Conservation (phyloP, 2,113 vertebrate species). For the Balaenoptera acutorostrata region DNA sequence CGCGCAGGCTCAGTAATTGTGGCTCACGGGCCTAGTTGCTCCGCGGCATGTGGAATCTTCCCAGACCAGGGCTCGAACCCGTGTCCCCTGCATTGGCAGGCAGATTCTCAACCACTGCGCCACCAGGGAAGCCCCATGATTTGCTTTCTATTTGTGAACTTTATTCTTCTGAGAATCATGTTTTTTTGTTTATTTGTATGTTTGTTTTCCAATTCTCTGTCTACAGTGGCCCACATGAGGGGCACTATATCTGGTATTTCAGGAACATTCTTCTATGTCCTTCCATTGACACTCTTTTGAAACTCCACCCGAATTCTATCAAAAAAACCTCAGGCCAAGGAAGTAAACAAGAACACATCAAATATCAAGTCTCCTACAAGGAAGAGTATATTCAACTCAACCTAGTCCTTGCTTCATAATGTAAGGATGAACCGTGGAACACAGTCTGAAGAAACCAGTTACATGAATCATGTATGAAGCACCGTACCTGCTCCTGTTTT, state of each 20-base stretch:
- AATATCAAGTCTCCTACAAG: not conserved
- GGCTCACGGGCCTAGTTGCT: too few relatives aligned
- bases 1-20: too few relatives aligned
- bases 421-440: not conserved
- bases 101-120: too few relatives aligned
- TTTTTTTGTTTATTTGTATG: not conserved
- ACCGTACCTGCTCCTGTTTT: not conserved
- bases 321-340: not conserved
- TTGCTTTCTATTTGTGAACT: not conserved
- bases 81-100: too few relatives aligned
- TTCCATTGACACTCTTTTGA: not conserved
- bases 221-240: not conserved
- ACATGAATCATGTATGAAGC: not conserved
- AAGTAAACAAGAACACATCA: not conserved
- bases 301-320: not conserved
- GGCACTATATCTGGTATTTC: not conserved
- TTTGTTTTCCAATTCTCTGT: not conserved
- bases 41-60: too few relatives aligned
- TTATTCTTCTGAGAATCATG: not conserved
- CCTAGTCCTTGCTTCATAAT: not conserved
- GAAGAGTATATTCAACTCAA: not conserved
- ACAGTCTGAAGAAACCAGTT: not conserved
- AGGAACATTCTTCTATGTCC: not conserved
- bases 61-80: too few relatives aligned
- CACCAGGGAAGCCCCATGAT: too few relatives aligned